Evolutionary conservation across 2,113 vertebrate species (phyloP), one percentile per base, ranked within the genome.

Genomic region (Podarcis muralis): DNA sequence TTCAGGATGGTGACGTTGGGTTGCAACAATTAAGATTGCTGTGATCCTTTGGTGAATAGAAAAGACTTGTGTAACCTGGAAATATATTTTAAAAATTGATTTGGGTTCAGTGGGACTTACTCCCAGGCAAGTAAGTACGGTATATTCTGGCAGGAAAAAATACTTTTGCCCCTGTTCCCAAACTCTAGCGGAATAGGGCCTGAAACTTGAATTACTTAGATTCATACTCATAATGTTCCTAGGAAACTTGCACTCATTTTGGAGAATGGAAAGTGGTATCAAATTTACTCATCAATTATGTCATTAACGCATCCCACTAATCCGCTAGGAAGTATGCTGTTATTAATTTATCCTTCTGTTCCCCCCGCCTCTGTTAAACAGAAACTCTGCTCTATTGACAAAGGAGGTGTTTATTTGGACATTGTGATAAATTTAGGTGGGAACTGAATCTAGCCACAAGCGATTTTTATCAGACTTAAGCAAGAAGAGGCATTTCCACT

Each of bases 311-410:
- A 59, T 62, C 18, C 8, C 48, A 62, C 40, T 81, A 72, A 82
- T 25, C 18, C 9, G 8, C 53, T 75, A 35, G 68, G 53, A 72
- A 53, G 22, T 27, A 6, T 22, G 16, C 48, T 53, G 48, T 53
- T 53, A 12, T 53, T 53, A 53, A 53, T 53, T 53, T 53, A 53
- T 53, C 2, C 48, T 53, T 53, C 48, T 12, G 48, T 53, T 53
- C 48, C 11, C 48, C 48, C 11, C 9, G 48, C 48, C 48, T 53
- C 48, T 53, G 48, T 0, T 3, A 88, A 88, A 57, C 91, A 89
- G 88, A 87, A 94, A 92, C 69, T 81, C 69, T 76, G 59, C 80
- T 48, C 1, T 96, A 30, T 95, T 95, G 91, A 91, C 91, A 86
- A 93, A 95, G 5, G 16, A 87, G 83, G 95, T 62, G 94, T 95